These are phyloP conservation scores for Iguana delicatissima DNA, from an alignment of 2,797 vertebrate genomes.

Conservation along the genomic window DNA sequence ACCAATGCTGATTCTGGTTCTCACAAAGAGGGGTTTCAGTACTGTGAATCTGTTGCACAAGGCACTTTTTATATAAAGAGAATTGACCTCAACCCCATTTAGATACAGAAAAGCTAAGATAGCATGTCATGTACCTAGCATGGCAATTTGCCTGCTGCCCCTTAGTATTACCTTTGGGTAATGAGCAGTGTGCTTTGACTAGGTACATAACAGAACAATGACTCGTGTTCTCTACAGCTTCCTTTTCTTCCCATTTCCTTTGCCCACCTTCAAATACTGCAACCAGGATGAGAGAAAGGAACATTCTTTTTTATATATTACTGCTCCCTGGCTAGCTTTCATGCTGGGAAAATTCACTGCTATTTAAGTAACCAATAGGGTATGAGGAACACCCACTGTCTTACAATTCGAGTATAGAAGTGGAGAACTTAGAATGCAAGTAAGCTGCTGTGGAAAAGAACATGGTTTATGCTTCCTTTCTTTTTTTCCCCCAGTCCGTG, in stretches of 20 bases:
- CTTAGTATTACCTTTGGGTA: not conserved
- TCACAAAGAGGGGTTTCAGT: not conserved
- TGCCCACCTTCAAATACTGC: not conserved
- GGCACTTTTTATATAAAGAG: not conserved
- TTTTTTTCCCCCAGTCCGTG: constrained; percentile 20
- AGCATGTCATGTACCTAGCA: not conserved
- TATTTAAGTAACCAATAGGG: constrained; percentile 69
- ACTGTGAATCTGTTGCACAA: not conserved
- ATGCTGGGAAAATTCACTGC: constrained; percentile 61
- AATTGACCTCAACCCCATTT: not conserved
- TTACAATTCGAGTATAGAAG: constrained; percentile 55
- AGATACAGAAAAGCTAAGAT: not conserved
- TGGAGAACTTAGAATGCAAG: constrained; percentile 39
- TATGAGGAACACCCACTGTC: constrained; percentile 42
- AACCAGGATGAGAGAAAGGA: constrained; percentile 7
- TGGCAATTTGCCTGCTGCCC: not conserved
- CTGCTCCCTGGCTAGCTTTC: constrained; percentile 64
- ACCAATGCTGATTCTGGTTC: not conserved
- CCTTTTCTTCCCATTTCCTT: constrained; percentile 46
- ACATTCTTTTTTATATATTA: constrained; percentile 51
- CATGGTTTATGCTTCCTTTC: constrained; percentile 19
- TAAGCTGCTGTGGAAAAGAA: constrained; percentile 59
- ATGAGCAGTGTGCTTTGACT: not conserved
- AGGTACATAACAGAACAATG: constrained; percentile 33
- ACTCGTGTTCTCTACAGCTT: constrained; percentile 52